Conservation (phyloP, 2,113 vertebrate genomes). For the Lanius collurio region DNA sequence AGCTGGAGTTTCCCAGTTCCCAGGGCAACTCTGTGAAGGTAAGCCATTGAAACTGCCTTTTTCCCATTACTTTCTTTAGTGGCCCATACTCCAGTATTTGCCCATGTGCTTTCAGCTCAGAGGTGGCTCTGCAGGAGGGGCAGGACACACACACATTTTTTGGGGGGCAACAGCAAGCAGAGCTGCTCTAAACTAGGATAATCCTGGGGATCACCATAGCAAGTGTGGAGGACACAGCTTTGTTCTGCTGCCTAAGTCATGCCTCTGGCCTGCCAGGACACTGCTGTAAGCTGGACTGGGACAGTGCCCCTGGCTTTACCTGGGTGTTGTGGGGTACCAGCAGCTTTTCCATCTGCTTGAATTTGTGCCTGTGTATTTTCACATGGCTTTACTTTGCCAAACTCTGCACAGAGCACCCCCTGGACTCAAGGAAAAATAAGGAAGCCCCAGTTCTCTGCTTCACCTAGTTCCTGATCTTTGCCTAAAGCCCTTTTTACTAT, state of each 20-base stretch:
- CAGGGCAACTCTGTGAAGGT: neutral
- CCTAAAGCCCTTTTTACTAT: neutral
- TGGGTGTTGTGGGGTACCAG: fast-evolving
- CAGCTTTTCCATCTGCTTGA: neutral
- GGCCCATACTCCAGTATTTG: neutral
- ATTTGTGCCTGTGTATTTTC: neutral
- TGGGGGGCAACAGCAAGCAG: neutral
- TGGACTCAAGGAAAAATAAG: neutral
- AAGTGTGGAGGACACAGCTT: neutral
- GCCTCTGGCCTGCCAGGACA: neutral
- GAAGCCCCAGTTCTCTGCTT: neutral
- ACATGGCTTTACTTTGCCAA: neutral
- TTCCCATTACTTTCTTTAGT: neutral
- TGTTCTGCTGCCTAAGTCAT: neutral
- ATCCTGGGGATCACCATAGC: neutral
- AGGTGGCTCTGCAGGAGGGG: neutral
- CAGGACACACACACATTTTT: neutral
- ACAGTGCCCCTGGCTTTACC: neutral
- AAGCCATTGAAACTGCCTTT: neutral
- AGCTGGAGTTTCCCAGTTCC: neutral
- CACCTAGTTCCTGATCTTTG: fast-evolving
- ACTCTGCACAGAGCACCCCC: neutral
- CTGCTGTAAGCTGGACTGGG: neutral
- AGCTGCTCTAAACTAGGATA: neutral
- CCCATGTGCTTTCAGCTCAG: neutral